phyloP scores from a whole-genome alignment of 2,113 vertebrate genomes.

The Romanogobio albipinnatus region DNA sequence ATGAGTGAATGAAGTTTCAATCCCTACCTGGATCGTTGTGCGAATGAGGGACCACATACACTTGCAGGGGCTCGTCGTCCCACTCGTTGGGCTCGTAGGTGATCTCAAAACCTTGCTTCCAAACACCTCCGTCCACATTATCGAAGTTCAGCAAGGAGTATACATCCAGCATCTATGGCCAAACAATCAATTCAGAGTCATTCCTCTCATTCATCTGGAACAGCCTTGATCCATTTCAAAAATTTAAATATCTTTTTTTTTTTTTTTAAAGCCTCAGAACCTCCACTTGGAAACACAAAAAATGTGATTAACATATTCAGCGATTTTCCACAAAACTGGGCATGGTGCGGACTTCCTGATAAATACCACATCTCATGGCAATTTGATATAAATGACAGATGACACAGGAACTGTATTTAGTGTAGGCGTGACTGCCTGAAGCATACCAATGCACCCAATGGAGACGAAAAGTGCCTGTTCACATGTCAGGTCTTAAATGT shows the following conservation, averaged over 20 bases:
- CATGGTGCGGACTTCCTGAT: not conserved
- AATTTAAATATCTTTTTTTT: not conserved
- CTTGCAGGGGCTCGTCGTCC: conserved; percentile 88
- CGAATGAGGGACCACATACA: conserved; percentile 95
- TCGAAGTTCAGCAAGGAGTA: conserved; percentile 91
- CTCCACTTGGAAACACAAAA: not conserved
- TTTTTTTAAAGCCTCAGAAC: not conserved
- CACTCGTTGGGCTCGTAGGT: conserved; percentile 88
- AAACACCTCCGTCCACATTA: conserved; percentile 94
- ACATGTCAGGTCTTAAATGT: not conserved
- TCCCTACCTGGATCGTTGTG: conserved; percentile 96
- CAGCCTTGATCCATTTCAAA: not conserved
- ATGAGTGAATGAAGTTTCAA: not conserved
- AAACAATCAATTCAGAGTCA: not conserved
- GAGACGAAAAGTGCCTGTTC: not conserved
- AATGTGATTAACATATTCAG: not conserved
- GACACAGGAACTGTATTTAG: conserved; percentile 1
- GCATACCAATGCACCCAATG: not conserved
- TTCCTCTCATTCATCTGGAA: not conserved
- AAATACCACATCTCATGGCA: conserved; percentile 5
- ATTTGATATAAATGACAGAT: conserved; percentile 20
- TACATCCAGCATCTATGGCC: conserved; percentile 86
- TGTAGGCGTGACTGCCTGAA: not conserved
- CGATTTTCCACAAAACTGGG: not conserved
- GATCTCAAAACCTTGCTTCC: conserved; percentile 98